Evolutionary conservation across 1,140 invertebrate genomes (phyloP), one percentile per base, ranked within the genome.

Genomic region (Drosophila ironensis): DNA sequence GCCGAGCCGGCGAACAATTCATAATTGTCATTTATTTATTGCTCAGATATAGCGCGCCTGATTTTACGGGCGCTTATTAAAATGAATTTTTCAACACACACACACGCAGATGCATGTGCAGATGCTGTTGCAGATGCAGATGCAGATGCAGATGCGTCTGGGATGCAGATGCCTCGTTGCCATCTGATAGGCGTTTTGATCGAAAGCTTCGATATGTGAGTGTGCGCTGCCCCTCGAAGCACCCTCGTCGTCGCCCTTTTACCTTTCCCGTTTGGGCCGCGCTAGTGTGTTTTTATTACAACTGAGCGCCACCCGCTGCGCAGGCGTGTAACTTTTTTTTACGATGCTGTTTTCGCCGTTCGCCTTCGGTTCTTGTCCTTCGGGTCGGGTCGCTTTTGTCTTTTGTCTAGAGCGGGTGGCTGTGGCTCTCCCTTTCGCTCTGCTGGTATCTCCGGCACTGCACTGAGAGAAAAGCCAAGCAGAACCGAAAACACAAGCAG

Each of bases 21-120:
- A 86, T 86, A 86, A 86, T 86, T 86, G 80, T 86, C 80, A 86
- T 75, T 86, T 86, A 86, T 86, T 86, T 86, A 86, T 86, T 86
- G 80, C 74, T 45, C 60, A 86, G 80, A 86, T 86, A 80, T 75
- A 56, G 78, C 73, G 50, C 35, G 54, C 28, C 60, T 71, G 51
- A 75, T 86, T 86, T 86, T 86, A 86, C 71, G 80, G 75, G 80
- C 80, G 80, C 80, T 86, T 86, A 86, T 86, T 80, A 84, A 84
- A 84, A 84, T 80, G 80, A 74, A 84, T 84, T 84, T 84, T 80
- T 84, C 80, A 84, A 86, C 80, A 63, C 78, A 81, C 48, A 70
- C 22, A 40, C 6, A 51, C 16, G 1, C 30, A 24, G n/a, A n/a
- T n/a, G n/a, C n/a, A n/a, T n/a, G n/a, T n/a, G n/a, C n/a, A n/a